These are phyloP conservation scores for Pogonus chalceus DNA, from an alignment of 1,140 invertebrate genomes.

Conservation along the genomic window DNA sequence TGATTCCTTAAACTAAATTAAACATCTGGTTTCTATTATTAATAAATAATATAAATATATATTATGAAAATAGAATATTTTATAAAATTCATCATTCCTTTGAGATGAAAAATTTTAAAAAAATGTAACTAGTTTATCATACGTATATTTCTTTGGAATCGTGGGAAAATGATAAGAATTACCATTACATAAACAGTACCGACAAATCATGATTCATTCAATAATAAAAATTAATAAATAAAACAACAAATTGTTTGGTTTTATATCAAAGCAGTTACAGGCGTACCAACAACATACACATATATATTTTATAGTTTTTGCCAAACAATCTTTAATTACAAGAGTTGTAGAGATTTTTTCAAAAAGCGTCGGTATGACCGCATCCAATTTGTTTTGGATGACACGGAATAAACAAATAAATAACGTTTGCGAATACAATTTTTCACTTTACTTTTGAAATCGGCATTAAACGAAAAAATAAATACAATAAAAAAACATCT, in stretches of 20 bases:
- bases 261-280: neutral
- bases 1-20: no score
- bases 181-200: neutral
- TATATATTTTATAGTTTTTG: neutral
- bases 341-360: neutral
- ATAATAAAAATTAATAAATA: neutral
- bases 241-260: neutral
- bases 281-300: no score
- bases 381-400: slow-evolving; percentile 5
- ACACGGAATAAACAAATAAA: slow-evolving; percentile 5
- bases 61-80: no score
- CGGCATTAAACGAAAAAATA: neutral
- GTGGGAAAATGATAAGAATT: neutral
- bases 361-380: neutral
- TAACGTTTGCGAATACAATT: neutral
- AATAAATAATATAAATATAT: no score
- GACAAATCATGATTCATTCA: no score
- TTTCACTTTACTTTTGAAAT: slow-evolving; percentile 5
- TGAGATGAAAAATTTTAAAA: no score
- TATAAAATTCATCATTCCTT: no score
- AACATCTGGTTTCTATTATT: no score
- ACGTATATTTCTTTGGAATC: neutral
- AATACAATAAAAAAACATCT: neutral
- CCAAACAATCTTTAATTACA: neutral
- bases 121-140: no score